Conservation (phyloP, 1,140 invertebrate genomes). For the Cotesia glomerata region DNA sequence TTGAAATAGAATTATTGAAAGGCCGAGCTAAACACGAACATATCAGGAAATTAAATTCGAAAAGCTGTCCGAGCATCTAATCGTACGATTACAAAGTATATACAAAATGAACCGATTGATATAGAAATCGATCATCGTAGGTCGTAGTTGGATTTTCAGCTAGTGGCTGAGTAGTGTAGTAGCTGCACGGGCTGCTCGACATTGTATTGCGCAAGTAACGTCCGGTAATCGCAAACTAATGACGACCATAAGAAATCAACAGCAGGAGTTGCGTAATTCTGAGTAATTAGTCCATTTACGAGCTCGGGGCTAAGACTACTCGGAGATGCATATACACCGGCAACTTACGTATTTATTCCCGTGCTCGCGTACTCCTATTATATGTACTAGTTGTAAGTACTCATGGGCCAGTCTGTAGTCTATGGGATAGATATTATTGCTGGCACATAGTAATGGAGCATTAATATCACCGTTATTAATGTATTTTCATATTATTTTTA, state of each 20-base stretch:
- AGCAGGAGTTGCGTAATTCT: slow-evolving; percentile 42
- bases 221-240: slow-evolving; percentile 43
- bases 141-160: neutral
- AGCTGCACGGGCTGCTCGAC: slow-evolving; percentile 24
- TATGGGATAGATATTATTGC: slow-evolving; percentile 23
- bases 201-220: slow-evolving; percentile 46
- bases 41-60: too few species aligned
- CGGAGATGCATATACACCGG: slow-evolving; percentile 11
- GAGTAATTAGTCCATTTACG: slow-evolving; percentile 54
- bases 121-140: slow-evolving; percentile 2
- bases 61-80: neutral
- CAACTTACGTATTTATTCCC: neutral
- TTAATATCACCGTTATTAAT: slow-evolving; percentile 57
- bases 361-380: too few species aligned
- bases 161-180: neutral
- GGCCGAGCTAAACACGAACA: too few species aligned
- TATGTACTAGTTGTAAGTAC: too few species aligned
- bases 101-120: neutral
- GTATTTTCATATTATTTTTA: slow-evolving; percentile 56
- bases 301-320: slow-evolving; percentile 28
- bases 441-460: slow-evolving; percentile 15
- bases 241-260: slow-evolving; percentile 39
- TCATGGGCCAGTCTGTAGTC: neutral
- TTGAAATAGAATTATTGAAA: too few species aligned
- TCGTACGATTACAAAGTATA: neutral